These are phyloP conservation scores for Halesus radiatus DNA, from an alignment of 1,140 invertebrate genomes.

Conservation along the genomic window DNA sequence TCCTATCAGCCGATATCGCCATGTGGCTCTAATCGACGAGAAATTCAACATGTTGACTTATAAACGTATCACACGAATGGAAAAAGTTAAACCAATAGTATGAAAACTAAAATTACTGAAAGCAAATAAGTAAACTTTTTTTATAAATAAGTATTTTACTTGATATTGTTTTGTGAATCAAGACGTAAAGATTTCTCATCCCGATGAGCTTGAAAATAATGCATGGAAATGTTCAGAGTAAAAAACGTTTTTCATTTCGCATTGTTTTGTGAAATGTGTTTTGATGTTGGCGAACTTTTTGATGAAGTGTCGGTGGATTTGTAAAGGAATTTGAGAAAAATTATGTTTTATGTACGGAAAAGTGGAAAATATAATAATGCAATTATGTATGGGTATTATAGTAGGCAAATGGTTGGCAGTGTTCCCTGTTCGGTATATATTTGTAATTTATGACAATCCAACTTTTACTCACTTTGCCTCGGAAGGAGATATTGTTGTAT, in stretches of 20 bases:
- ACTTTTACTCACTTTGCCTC: slow-evolving; percentile 1
- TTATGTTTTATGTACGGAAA: not conserved
- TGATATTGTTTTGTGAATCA: not conserved
- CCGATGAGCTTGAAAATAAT: no score
- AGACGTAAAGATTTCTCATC: no score
- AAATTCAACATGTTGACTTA: not conserved
- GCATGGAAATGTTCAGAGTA: not conserved
- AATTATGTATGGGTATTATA: slow-evolving; percentile 19
- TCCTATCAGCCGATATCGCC: slow-evolving; percentile 33
- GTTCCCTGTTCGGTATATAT: slow-evolving; percentile 33
- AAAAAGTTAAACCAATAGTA: no score
- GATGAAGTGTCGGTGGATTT: not conserved
- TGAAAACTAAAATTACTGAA: no score
- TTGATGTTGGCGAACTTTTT: not conserved
- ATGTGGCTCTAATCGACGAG: not conserved
- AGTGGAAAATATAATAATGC: slow-evolving; percentile 42
- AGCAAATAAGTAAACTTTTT: no score
- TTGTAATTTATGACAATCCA: slow-evolving; percentile 4
- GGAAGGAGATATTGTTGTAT: not conserved
- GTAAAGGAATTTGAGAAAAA: no score
- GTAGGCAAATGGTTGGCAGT: slow-evolving; percentile 37
- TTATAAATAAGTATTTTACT: not conserved
- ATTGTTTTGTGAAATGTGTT: not conserved
- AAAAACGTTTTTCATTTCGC: not conserved
- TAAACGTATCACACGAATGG: not conserved